A percentile compares a stretch with the other conserved stretches of the same genome.
phyloP scores from a whole-genome alignment of 2,888 invertebrate species.

The Hydriomena furcata region DNA sequence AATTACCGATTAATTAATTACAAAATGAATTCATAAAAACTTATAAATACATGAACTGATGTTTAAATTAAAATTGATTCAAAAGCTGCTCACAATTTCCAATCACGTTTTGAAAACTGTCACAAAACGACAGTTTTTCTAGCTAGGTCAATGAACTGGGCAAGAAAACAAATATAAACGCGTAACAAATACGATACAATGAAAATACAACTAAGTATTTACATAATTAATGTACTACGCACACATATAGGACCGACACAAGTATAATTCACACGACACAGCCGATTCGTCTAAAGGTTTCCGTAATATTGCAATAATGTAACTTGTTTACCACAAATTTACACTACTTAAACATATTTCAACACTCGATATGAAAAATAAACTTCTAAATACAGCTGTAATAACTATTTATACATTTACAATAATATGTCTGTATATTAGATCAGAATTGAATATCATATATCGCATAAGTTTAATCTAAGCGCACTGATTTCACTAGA shows the following conservation, averaged over 20 bases:
- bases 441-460: constrained; percentile 58
- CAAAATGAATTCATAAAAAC: constrained; percentile 28
- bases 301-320: constrained; percentile 73
- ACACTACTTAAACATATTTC: constrained; percentile 80
- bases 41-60: constrained; percentile 8
- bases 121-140: constrained; percentile 33
- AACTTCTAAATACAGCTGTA: constrained; percentile 83
- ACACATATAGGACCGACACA: constrained; percentile 66
- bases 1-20: constrained; percentile 25
- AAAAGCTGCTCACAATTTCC: background rate
- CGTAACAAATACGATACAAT: constrained; percentile 30
- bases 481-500: constrained; percentile 73
- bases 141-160: constrained; percentile 38
- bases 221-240: constrained; percentile 69
- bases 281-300: constrained; percentile 78
- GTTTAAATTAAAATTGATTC: constrained; percentile 1
- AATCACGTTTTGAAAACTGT: constrained; percentile 14
- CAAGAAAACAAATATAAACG: constrained; percentile 44
- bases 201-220: constrained; percentile 49
- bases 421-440: constrained; percentile 66
- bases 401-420: constrained; percentile 83
- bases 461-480: constrained; percentile 68
- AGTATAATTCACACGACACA: constrained; percentile 74
- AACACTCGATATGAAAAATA: constrained; percentile 84
- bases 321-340: constrained; percentile 72